Base-by-base conservation (phyloP, 53 echinoderm and acorn worm genomes). In the Paracentrotus lividus region DNA sequence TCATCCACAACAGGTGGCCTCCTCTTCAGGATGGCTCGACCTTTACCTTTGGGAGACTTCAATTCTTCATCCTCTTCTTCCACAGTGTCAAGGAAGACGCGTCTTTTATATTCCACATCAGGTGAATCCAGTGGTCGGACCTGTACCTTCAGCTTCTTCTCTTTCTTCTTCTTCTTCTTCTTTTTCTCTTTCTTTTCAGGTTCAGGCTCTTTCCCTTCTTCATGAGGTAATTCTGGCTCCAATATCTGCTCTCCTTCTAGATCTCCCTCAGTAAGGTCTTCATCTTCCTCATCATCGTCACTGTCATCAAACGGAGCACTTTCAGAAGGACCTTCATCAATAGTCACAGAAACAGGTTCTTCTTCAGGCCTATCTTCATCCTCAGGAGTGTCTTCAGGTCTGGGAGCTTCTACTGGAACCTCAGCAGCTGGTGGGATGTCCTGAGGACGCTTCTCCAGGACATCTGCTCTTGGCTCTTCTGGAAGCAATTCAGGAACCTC, bases 31-130 rank as follows among this genome's bases (percentile, higher is more conserved):
- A 93, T 85, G 18, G 86, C 85, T 31, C 29, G 61, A 40, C 34
- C 93, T 18, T 27, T 61, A 21, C 40, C 75, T 76, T 61, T 88
- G 0, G 64, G 90, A 69, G 49, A 93, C 65, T 45, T 92, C 8
- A 38, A 7, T n/a, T 92, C 92, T 92, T 92, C 92, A 18, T 96
- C 95, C 84, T 93, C 95, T 85, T 95, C 95, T 52, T 91, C 94
- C 3, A 96, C 93, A 4, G 78, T 92, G 49, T 94, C 96, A 90
- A 95, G 78, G 44, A 92, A 68, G 47, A 93, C 94, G 42, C 92
- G 90, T 85, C 92, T 81, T 53, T 44, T 95, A 49, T 97, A 95
- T 60, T 90, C 94, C 53, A 94, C 94, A 42, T 94, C 94, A n/a
- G 97, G 94, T 54, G 92, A 93, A 43, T 95, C 96, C 42, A 93